These are phyloP conservation scores for Lutjanus campechanus DNA, from an alignment of 2,797 vertebrate species.

Conservation along the genomic window DNA sequence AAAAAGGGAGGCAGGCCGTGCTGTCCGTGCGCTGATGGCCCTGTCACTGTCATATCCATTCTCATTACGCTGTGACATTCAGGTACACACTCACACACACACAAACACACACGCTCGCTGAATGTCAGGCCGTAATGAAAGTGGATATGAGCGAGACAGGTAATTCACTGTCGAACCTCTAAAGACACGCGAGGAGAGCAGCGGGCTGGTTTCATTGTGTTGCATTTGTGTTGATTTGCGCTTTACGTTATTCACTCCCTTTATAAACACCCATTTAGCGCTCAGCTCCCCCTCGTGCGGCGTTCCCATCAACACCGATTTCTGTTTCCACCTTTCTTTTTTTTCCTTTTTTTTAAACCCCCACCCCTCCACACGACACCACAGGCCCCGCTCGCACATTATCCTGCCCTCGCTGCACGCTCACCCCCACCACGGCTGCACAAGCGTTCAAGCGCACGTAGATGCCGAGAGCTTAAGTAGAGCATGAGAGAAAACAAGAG, in stretches of 20 bases:
- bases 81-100: constrained; percentile 54
- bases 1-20: constrained; percentile 34
- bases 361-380: constrained; percentile 10
- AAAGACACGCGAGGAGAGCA: constrained; percentile 49
- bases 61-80: constrained; percentile 82
- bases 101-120: constrained; percentile 53
- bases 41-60: constrained; percentile 80
- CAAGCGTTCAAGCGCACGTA: constrained; percentile 40
- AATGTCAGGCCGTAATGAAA: constrained; percentile 87
- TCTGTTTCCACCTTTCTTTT: constrained; percentile 15
- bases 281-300: background rate
- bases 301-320: constrained; percentile 36
- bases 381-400: constrained; percentile 27
- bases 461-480: constrained; percentile 55
- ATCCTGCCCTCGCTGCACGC: constrained; percentile 14
- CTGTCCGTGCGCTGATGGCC: constrained; percentile 61
- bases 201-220: constrained; percentile 32
- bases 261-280: constrained; percentile 55
- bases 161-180: constrained; percentile 67
- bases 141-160: constrained; percentile 76
- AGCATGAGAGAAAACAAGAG: constrained; percentile 53
- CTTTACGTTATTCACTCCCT: constrained; percentile 56
- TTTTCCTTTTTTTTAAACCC: background rate
- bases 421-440: background rate
- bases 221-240: constrained; percentile 54